Conservation (phyloP, 2,113 vertebrate species). For the Albula goreensis region DNA sequence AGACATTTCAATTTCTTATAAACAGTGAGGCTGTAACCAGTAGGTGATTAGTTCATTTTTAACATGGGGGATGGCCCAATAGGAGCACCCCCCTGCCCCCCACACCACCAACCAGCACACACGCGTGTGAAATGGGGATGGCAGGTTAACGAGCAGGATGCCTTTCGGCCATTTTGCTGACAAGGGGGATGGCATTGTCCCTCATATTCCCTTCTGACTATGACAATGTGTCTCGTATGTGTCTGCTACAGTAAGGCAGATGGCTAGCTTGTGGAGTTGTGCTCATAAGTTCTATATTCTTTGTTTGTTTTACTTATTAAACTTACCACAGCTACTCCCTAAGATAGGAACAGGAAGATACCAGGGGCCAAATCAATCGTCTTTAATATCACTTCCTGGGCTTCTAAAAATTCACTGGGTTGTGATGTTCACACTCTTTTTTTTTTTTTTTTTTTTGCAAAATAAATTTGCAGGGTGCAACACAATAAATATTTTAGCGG, state of each 20-base stretch:
- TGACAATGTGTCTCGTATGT: no score
- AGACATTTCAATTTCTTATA: neutral
- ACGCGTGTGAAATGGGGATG: no score
- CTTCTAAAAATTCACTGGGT: neutral
- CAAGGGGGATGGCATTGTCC: no score
- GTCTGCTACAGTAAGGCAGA: neutral
- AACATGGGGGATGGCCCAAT: no score
- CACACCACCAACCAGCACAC: no score
- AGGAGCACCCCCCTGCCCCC: no score
- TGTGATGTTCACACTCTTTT: neutral
- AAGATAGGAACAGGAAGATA: neutral
- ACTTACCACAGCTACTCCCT: neutral
- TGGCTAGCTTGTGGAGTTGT: neutral
- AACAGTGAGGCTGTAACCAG: neutral
- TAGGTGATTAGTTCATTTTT: no score
- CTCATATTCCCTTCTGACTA: no score
- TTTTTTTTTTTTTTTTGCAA: neutral
- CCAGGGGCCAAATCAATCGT: neutral
- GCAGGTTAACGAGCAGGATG: no score
- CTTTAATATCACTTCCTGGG: neutral
- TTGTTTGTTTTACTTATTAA: neutral
- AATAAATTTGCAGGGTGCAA: neutral
- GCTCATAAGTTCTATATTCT: neutral
- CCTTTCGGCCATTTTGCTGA: no score
- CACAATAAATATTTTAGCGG: neutral